Conservation (phyloP, 2,797 vertebrate genomes). For the Anabas testudineus region DNA sequence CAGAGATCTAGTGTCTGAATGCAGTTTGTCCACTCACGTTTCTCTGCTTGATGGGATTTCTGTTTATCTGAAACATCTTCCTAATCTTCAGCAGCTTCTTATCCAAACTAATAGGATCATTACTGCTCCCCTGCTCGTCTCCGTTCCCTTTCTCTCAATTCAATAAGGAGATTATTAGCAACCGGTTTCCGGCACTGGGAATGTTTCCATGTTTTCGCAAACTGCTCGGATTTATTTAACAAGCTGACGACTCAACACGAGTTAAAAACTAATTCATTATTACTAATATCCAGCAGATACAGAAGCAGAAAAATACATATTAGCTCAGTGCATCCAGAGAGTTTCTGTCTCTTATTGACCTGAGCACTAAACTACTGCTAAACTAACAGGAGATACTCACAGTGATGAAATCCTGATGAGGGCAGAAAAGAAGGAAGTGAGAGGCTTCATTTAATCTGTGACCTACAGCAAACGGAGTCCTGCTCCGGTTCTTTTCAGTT, state of each 20-base stretch:
- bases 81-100: slow-evolving; percentile 63
- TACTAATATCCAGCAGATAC: background rate
- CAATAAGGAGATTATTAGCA: slow-evolving; percentile 92
- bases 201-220: too few species aligned
- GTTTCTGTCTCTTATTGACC: too few species aligned
- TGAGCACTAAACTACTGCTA: background rate
- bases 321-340: too few species aligned
- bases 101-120: slow-evolving; percentile 83
- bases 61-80: slow-evolving; percentile 83
- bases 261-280: background rate
- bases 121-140: slow-evolving; percentile 63
- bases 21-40: too few species aligned
- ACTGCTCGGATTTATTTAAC: too few species aligned
- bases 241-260: too few species aligned
- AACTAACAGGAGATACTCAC: slow-evolving; percentile 60
- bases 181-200: too few species aligned
- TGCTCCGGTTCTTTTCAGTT: too few species aligned
- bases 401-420: slow-evolving; percentile 77
- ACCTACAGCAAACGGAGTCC: too few species aligned
- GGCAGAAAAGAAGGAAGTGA: slow-evolving; percentile 11
- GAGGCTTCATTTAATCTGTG: too few species aligned
- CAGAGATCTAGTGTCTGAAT: too few species aligned
- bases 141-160: slow-evolving; percentile 85
- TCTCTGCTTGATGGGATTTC: too few species aligned
- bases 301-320: background rate